Conservation (phyloP, 2,888 invertebrate genomes). For the Congeria kusceri region DNA sequence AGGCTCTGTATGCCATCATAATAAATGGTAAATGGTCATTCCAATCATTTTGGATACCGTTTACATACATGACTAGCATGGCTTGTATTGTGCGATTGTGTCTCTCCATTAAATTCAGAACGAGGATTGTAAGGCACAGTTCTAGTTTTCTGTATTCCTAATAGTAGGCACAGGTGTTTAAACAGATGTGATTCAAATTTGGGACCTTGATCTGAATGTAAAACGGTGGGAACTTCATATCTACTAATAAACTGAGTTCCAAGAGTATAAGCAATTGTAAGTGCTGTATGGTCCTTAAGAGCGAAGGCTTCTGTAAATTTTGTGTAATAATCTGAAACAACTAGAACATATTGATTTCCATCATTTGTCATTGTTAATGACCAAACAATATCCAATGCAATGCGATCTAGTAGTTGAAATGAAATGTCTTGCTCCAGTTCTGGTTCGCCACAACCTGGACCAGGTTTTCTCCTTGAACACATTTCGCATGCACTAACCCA, state of each 20-base stretch:
- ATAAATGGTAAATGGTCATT: too few relatives aligned
- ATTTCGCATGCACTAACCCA: slow-evolving; percentile 55
- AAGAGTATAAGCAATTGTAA: slow-evolving; percentile 58
- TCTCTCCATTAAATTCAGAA: slow-evolving; percentile 44
- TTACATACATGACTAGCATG: too few relatives aligned
- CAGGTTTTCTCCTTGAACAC: slow-evolving; percentile 51
- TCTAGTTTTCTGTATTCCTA: slow-evolving; percentile 35
- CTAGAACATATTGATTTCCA: slow-evolving; percentile 68
- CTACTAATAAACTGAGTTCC: slow-evolving; percentile 52
- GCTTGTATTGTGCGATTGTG: slow-evolving; percentile 50
- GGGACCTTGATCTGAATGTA: slow-evolving; percentile 65
- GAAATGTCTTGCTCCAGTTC: too few relatives aligned
- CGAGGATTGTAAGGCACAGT: slow-evolving; percentile 45
- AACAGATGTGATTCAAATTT: slow-evolving; percentile 64
- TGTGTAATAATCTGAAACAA: slow-evolving; percentile 62
- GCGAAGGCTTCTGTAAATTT: slow-evolving; percentile 55
- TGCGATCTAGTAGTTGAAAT: too few relatives aligned
- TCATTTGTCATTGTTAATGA: too few relatives aligned
- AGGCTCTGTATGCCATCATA: too few relatives aligned
- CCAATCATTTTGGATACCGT: too few relatives aligned
- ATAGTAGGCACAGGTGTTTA: slow-evolving; percentile 34
- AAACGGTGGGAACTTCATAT: slow-evolving; percentile 46
- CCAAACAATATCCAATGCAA: too few relatives aligned
- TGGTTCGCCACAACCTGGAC: too few relatives aligned
- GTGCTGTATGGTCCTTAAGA: slow-evolving; percentile 50